A percentile compares a stretch with the other conserved stretches of the same genome.
Evolutionary conservation across 2,113 vertebrate genomes (phyloP).

Genomic region (Melospiza georgiana): DNA sequence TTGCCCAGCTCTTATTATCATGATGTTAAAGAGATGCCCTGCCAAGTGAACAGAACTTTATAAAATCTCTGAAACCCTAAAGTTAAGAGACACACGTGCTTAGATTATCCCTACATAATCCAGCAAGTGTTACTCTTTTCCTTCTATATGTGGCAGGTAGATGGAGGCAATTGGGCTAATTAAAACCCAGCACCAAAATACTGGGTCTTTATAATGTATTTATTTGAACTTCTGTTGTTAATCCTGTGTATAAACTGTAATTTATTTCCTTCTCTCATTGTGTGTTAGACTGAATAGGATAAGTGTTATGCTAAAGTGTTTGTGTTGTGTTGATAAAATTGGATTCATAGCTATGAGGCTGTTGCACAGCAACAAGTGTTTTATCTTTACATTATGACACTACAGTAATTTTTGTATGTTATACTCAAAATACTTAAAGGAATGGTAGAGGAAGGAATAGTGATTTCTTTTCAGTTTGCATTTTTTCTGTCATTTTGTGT

Average conservation of each 20-base stretch:
- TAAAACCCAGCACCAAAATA: neutral
- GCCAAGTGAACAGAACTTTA: neutral
- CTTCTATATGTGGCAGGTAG: neutral
- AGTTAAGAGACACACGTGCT: neutral
- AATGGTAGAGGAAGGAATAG: neutral
- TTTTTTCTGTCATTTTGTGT: neutral
- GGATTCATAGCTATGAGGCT: neutral
- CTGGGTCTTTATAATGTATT: neutral
- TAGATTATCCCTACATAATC: neutral
- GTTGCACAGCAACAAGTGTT: neutral
- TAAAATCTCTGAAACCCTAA: neutral
- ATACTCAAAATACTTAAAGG: neutral
- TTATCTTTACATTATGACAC: neutral
- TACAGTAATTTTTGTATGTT: neutral
- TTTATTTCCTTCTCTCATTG: slow-evolving; percentile 5
- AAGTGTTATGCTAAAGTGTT: neutral
- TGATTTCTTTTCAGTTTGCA: neutral
- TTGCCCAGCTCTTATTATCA: neutral
- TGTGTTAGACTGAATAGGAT: neutral
- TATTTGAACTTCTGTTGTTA: neutral
- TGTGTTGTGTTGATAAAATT: neutral
- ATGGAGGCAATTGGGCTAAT: neutral
- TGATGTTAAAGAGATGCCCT: neutral
- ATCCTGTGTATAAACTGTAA: neutral
- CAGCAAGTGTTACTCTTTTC: neutral